Base-by-base conservation (phyloP, 2,888 invertebrate genomes). In the Steinernema carpocapsae region DNA sequence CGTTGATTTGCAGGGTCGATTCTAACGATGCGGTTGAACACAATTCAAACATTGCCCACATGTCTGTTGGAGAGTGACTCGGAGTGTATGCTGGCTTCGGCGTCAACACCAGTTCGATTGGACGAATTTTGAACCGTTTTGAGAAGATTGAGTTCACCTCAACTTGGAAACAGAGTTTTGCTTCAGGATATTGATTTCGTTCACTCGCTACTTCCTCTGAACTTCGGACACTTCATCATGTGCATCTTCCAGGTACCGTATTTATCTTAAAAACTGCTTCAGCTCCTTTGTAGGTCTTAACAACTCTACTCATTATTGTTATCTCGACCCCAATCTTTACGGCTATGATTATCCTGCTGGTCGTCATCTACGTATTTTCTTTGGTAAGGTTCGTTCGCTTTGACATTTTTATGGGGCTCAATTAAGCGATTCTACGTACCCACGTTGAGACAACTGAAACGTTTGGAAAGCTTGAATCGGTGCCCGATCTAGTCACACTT, bases 391-490 rank as follows among this genome's bases (percentile, higher is more conserved):
- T 74, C 37, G 7, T 24, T 56, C n/a, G n/a, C n/a, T n/a, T n/a
- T n/a, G n/a, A n/a, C n/a, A n/a, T n/a, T n/a, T n/a, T n/a, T n/a
- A n/a, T n/a, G n/a, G n/a, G n/a, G n/a, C n/a, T n/a, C n/a, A n/a
- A n/a, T 48, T 48, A 7, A 48, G 48, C 48, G 48, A 4, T 48
- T 48, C 48, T 48, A 96, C 90, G 94, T 97, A 77, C 93, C 94
- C 0, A 93, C 95, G 0, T 96, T 96, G 1, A 90, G 97, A 22
- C 97, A 97, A 72, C 76, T 87, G 72, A 83, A 83, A 73, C 77
- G 87, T 37, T 75, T 87, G 7, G 85, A 85, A 74, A 81, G 80
- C 71, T 79, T 79, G 10, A 80, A 76, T 71, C 76, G 86, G 7
- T 87, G 86, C 12, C 87, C 87, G 2, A 85, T 87, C 52, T 87